Evolutionary conservation across 1,140 invertebrate genomes (phyloP).

Genomic region (Chironomus striatipennis): DNA sequence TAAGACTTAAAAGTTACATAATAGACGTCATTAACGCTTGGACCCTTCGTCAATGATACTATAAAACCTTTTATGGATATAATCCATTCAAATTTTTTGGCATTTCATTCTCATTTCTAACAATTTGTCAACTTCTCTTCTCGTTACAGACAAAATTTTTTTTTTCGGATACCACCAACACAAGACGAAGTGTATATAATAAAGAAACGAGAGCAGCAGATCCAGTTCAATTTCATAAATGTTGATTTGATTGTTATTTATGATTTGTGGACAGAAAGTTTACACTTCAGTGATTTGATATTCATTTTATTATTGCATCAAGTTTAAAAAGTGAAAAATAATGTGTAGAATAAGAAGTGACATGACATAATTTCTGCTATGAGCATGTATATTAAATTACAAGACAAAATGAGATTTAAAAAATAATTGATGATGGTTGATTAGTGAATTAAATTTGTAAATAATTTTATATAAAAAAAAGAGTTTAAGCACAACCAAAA

Average conservation of each 20-base stretch:
- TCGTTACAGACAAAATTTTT: not conserved
- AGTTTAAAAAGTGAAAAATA: not conserved
- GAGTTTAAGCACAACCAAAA: no score
- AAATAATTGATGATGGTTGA: not conserved
- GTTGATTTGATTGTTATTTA: not conserved
- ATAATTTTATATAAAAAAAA: not conserved
- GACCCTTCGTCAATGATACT: no score
- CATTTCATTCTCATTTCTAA: not conserved
- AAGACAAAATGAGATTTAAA: not conserved
- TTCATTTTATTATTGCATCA: not conserved
- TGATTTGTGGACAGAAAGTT: not conserved
- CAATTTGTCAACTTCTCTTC: not conserved
- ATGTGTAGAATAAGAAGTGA: not conserved
- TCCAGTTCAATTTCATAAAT: not conserved
- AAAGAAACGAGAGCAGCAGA: not conserved
- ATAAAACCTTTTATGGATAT: no score
- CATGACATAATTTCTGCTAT: not conserved
- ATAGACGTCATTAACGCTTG: no score
- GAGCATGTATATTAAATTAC: not conserved
- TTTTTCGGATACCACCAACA: not conserved
- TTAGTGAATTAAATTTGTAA: not conserved
- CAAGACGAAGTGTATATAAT: not conserved
- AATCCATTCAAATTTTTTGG: not conserved
- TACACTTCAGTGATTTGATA: not conserved
- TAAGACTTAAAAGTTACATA: no score